These are phyloP conservation scores for Limnodromus scolopaceus DNA, from an alignment of 2,797 vertebrate genomes.

Conservation along the genomic window DNA sequence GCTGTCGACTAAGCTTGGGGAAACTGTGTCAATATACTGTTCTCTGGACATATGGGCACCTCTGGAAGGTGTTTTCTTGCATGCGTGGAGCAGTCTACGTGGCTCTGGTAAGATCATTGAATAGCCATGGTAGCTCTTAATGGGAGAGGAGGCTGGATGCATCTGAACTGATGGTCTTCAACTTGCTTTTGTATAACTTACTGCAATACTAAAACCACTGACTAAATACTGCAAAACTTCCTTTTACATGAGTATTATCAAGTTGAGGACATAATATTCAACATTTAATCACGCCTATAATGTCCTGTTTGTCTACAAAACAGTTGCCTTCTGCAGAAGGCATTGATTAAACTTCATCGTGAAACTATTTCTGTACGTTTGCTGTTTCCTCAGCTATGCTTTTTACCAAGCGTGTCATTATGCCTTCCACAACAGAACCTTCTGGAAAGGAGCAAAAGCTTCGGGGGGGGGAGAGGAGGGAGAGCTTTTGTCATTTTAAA, in stretches of 20 bases:
- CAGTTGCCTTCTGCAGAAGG: not conserved
- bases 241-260: not conserved
- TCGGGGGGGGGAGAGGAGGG: not conserved
- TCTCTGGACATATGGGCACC: not conserved
- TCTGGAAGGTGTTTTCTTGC: not conserved
- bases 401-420: not conserved
- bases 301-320: not conserved
- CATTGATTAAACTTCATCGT: not conserved
- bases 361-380: conserved; percentile 14
- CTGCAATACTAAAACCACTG: not conserved
- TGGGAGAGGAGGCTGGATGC: not conserved
- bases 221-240: not conserved
- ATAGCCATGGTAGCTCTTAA: not conserved
- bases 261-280: not conserved
- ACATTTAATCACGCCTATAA: not conserved
- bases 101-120: not conserved
- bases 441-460: conserved; percentile 51
- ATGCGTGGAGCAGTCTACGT: not conserved
- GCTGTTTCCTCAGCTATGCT: not conserved
- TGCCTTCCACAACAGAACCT: conserved; percentile 23
- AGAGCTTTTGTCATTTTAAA: conserved; percentile 64
- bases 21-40: not conserved
- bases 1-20: not conserved
- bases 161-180: not conserved
- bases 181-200: not conserved